phyloP scores from a whole-genome alignment of 2,797 vertebrate genomes.

The Aphelocoma californica region DNA sequence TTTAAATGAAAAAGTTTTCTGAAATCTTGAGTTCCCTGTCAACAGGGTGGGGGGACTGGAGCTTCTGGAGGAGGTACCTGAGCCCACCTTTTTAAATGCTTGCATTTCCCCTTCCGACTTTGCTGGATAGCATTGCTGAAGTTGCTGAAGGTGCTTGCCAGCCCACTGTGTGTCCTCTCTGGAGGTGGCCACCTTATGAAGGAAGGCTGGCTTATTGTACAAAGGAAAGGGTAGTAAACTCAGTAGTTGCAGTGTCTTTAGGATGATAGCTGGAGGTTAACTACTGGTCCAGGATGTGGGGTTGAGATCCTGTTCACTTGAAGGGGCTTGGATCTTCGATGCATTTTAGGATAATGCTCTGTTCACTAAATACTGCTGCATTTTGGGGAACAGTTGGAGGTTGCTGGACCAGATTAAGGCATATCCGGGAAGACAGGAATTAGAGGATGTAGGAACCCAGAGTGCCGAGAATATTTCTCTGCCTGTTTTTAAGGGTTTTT shows the following conservation, averaged over 20 bases:
- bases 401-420: not conserved
- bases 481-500: no score
- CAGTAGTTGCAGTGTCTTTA: not conserved
- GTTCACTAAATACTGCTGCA: not conserved
- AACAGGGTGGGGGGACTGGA: fast-evolving
- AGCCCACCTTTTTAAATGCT: not conserved
- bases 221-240: not conserved
- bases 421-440: not conserved
- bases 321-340: not conserved
- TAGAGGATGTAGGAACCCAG: not conserved
- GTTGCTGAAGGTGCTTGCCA: not conserved
- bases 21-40: not conserved
- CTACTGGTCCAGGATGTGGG: fast-evolving
- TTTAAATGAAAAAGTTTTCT: not conserved
- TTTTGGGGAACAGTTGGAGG: not conserved
- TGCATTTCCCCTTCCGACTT: not conserved
- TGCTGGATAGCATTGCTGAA: not conserved
- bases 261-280: not conserved
- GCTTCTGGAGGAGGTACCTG: not conserved
- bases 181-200: not conserved
- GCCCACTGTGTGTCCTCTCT: not conserved
- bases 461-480: no score
- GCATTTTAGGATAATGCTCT: not conserved
- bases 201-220: not conserved
- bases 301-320: not conserved